Conservation (phyloP, 2,888 invertebrate species). For the Drosophila antonietae region DNA sequence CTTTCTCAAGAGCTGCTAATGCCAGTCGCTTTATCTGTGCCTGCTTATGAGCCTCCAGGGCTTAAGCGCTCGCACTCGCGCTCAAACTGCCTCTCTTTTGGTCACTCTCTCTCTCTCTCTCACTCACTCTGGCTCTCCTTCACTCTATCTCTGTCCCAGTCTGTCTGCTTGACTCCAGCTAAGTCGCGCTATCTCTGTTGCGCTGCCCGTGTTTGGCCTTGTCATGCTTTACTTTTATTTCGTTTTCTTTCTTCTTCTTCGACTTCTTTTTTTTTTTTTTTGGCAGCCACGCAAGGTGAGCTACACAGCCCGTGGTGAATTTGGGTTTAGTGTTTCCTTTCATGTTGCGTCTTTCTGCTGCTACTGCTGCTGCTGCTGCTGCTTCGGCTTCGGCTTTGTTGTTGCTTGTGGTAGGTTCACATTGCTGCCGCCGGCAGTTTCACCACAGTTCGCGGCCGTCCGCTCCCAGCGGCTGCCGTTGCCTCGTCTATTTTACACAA, state of each 20-base stretch:
- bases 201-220: slow-evolving; percentile 52
- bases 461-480: slow-evolving; percentile 6
- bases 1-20: slow-evolving; percentile 75
- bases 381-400: not conserved
- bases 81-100: not conserved
- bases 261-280: slow-evolving; percentile 1
- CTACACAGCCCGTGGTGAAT: slow-evolving; percentile 35
- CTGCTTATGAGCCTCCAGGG: slow-evolving; percentile 60
- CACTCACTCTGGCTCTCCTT: not conserved
- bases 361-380: not conserved
- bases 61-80: slow-evolving; percentile 33
- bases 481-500: slow-evolving; percentile 73
- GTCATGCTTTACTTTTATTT: slow-evolving; percentile 39
- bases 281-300: slow-evolving; percentile 51
- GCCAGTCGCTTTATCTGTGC: slow-evolving; percentile 69
- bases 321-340: slow-evolving; percentile 20
- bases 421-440: slow-evolving; percentile 52
- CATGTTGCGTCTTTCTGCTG: slow-evolving; percentile 9
- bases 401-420: slow-evolving; percentile 48
- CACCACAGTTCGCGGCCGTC: slow-evolving; percentile 50
- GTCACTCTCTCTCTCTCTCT: not conserved
- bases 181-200: not conserved
- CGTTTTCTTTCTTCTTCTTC: not conserved
- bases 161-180: slow-evolving; percentile 7
- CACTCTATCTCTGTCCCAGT: slow-evolving; percentile 8